phyloP scores from a whole-genome alignment of 2,888 invertebrate genomes.

The Tillus elongatus region DNA sequence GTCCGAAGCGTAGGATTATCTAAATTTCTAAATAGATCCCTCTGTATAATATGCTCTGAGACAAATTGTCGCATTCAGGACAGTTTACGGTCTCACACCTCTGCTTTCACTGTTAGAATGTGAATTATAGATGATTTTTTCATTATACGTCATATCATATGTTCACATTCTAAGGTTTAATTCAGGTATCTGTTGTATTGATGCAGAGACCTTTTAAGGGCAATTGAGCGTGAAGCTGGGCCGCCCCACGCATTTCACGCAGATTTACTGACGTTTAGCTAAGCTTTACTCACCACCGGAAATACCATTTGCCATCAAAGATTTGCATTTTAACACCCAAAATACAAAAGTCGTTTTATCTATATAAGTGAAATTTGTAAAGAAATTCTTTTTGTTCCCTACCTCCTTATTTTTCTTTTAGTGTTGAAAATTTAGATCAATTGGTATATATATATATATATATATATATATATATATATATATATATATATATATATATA shows the following conservation, averaged over 20 bases:
- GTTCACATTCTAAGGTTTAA: conserved; percentile 21
- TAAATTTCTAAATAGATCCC: conserved; percentile 28
- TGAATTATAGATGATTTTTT: background rate
- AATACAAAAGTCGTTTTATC: too few relatives aligned
- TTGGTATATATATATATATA: too few relatives aligned
- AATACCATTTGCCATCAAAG: conserved; percentile 26
- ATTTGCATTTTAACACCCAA: too few relatives aligned
- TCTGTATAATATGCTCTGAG: too few relatives aligned
- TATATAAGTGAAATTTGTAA: too few relatives aligned
- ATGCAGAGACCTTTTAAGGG: conserved; percentile 31
- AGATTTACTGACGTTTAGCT: conserved; percentile 39
- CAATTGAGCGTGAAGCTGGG: conserved; percentile 38
- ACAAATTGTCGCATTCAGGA: conserved; percentile 37
- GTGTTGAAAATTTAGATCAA: too few relatives aligned
- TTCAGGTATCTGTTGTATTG: conserved; percentile 21
- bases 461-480: too few relatives aligned
- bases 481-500: too few relatives aligned
- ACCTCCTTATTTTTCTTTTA: too few relatives aligned
- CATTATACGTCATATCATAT: background rate
- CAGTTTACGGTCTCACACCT: conserved; percentile 33
- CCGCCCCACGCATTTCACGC: conserved; percentile 41
- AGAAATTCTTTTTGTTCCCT: too few relatives aligned
- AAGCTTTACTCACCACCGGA: conserved; percentile 32
- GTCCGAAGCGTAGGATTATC: conserved; percentile 21
- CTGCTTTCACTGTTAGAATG: conserved; percentile 15